These are phyloP conservation scores for Hydraecia micacea DNA, from an alignment of 2,888 invertebrate genomes.

Conservation along the genomic window DNA sequence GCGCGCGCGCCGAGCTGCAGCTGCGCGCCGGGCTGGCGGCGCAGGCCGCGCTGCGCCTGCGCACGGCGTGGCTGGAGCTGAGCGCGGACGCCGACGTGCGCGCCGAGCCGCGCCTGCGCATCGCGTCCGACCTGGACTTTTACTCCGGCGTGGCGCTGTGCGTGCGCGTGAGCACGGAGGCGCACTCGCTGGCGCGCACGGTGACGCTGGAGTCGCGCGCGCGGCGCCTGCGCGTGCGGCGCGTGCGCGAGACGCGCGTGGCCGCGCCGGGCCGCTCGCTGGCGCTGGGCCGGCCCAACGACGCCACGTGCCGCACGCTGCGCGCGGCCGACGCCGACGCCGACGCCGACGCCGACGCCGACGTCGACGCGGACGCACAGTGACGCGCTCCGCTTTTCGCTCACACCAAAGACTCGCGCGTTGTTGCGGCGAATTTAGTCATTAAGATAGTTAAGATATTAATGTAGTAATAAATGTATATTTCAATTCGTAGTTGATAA, in stretches of 20 bases:
- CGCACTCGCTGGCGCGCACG: constrained; percentile 44
- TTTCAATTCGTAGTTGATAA: background rate
- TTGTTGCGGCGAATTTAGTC: background rate
- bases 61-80: constrained; percentile 67
- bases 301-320: constrained; percentile 77
- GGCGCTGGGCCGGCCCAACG: constrained; percentile 77
- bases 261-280: constrained; percentile 77
- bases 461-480: background rate
- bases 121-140: constrained; percentile 81
- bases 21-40: constrained; percentile 62
- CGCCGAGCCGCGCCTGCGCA: constrained; percentile 56
- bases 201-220: constrained; percentile 29
- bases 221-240: constrained; percentile 57
- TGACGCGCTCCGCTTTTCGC: background rate
- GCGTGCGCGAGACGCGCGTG: constrained; percentile 70
- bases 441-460: background rate
- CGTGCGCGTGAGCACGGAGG: constrained; percentile 74
- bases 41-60: constrained; percentile 62
- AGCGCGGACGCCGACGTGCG: constrained; percentile 41
- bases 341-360: background rate
- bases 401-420: constrained; percentile 33
- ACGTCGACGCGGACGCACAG: background rate
- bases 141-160: constrained; percentile 79
- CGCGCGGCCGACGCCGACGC: constrained; percentile 59
- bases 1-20: constrained; percentile 57